phyloP scores from a whole-genome alignment of 2,888 invertebrate genomes.

The Nymphalis c-album region DNA sequence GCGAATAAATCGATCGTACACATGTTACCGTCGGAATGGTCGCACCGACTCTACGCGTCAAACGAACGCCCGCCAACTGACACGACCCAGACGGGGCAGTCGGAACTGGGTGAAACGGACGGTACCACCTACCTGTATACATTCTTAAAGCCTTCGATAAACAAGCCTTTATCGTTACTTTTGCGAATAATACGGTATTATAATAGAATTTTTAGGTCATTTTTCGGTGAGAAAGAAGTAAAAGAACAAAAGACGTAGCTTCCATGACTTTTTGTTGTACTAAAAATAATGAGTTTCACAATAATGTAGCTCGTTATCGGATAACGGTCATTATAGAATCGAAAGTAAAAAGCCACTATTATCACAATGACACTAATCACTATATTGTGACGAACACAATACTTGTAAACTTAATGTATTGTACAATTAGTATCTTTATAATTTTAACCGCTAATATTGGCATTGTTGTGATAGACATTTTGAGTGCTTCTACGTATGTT shows the following conservation, averaged over 20 bases:
- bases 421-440: not conserved
- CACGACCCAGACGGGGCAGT: slow-evolving; percentile 51
- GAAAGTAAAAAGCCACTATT: slow-evolving; percentile 11
- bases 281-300: slow-evolving; percentile 26
- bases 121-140: slow-evolving; percentile 26
- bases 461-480: not conserved
- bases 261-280: slow-evolving; percentile 15
- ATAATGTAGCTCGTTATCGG: slow-evolving; percentile 22
- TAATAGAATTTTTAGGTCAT: slow-evolving; percentile 4
- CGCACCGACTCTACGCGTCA: slow-evolving; percentile 24
- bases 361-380: slow-evolving; percentile 14
- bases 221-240: slow-evolving; percentile 14
- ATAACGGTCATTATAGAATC: slow-evolving; percentile 19
- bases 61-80: slow-evolving; percentile 24
- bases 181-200: not conserved
- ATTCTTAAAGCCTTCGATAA: slow-evolving; percentile 38
- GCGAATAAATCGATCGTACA: slow-evolving; percentile 35
- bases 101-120: slow-evolving; percentile 48
- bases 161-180: not conserved
- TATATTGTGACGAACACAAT: not conserved
- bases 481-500: too few relatives aligned
- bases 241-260: slow-evolving; percentile 19
- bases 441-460: not conserved
- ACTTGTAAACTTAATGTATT: not conserved
- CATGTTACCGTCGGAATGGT: slow-evolving; percentile 45